A percentile compares a stretch with the other conserved stretches of the same genome.
Conservation (phyloP, 2,797 vertebrate species). For the Oreochromis mossambicus region DNA sequence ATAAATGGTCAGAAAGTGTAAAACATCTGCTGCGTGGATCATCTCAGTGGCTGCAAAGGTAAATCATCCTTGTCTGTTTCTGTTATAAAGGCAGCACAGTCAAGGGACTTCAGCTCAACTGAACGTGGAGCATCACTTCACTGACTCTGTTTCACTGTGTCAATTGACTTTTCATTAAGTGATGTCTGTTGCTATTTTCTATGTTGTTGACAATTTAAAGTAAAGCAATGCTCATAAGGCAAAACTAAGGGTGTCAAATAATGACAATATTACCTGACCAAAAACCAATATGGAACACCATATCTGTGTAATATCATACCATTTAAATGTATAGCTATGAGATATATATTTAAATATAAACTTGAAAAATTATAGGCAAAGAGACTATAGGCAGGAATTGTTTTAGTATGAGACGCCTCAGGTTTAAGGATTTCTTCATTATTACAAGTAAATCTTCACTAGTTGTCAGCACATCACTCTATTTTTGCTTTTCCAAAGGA, state of each 20-base stretch:
- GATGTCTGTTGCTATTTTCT: neutral
- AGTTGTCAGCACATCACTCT: neutral
- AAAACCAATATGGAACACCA: neutral
- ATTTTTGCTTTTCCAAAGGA: neutral
- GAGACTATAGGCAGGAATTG: neutral
- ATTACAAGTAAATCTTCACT: neutral
- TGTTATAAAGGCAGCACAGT: conserved; percentile 58
- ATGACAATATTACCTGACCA: neutral
- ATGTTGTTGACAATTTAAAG: neutral
- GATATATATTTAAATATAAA: neutral
- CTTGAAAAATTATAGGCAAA: neutral
- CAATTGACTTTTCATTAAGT: conserved; percentile 25
- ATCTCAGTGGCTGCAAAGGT: conserved; percentile 89
- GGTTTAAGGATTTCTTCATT: neutral
- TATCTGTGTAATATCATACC: neutral
- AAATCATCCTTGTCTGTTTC: conserved; percentile 83
- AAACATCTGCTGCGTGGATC: conserved; percentile 97
- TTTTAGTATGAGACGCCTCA: neutral
- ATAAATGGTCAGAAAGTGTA: conserved; percentile 99
- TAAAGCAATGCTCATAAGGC: neutral
- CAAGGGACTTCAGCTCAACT: conserved; percentile 48
- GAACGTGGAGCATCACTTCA: conserved; percentile 54
- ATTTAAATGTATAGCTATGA: neutral
- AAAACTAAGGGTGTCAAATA: neutral
- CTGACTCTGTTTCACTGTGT: conserved; percentile 25